A percentile compares a stretch with the other conserved stretches of the same genome.
These are phyloP conservation scores for Discoglossus pictus DNA, from an alignment of 2,797 vertebrate species.

Conservation along the genomic window DNA sequence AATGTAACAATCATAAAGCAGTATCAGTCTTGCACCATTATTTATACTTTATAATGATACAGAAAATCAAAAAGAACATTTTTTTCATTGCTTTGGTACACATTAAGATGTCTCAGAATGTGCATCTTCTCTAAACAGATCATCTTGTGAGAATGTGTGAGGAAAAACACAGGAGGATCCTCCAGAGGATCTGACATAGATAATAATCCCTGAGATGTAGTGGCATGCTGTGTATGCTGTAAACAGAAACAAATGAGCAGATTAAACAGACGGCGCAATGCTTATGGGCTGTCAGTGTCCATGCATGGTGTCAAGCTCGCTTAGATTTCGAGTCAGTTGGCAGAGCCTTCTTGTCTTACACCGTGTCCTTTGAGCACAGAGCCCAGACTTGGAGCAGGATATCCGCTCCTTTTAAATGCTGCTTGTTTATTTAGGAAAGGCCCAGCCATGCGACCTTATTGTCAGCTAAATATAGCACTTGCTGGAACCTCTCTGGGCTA, in stretches of 20 bases:
- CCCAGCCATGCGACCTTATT: constrained; percentile 63
- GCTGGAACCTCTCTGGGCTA: constrained; percentile 58
- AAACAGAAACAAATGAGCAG: constrained; percentile 22
- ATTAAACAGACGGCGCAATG: constrained; percentile 18
- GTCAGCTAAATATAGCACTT: constrained; percentile 70
- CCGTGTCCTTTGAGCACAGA: constrained; percentile 53
- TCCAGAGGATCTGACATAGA: constrained; percentile 26
- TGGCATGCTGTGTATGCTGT: constrained; percentile 24
- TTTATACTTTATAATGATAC: too few species aligned
- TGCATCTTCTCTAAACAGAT: too few species aligned
- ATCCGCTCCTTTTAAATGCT: constrained; percentile 63
- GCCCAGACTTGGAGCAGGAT: constrained; percentile 61
- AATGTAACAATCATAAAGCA: too few species aligned
- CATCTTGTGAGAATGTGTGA: too few species aligned
- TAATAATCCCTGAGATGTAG: constrained; percentile 32
- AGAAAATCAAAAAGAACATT: too few species aligned
- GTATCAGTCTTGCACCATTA: too few species aligned
- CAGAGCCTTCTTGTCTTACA: constrained; percentile 52
- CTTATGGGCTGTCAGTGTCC: constrained; percentile 30
- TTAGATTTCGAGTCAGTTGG: constrained; percentile 11
- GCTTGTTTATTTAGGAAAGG: constrained; percentile 68
- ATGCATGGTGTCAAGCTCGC: constrained; percentile 14
- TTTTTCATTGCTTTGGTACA: constrained; percentile 5
- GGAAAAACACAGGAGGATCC: constrained; percentile 10
- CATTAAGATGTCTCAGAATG: constrained; percentile 16